Base-by-base conservation (phyloP, 2,888 invertebrate species). In the Ypsolopha sequella region DNA sequence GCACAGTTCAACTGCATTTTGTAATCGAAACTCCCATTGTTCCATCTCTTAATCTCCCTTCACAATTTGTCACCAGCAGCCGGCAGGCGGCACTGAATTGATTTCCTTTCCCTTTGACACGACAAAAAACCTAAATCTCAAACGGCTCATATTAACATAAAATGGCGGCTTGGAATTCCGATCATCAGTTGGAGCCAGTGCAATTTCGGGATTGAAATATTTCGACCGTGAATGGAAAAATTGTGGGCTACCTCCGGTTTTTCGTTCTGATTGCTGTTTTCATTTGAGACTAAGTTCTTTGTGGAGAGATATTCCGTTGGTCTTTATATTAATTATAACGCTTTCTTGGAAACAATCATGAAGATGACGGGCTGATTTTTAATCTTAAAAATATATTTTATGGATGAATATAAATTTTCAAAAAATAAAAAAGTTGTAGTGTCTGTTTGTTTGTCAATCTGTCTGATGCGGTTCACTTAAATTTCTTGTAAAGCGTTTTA, bases 161-260 rank as follows among this genome's bases (percentile, higher is more conserved):
- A 61, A 54, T 47, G 44, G 49, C 34, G 39, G 36, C 45, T 38
- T 33, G 38, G 34, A 49, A 39, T 49, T 48, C 39, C 49, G 33
- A 34, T n/a, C 41, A 11, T 11, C 4, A 46, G 7, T 4, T n/a
- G 47, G 34, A 35, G 34, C 35, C 46, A 36, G 7, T 47, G 47
- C 36, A 47, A 47, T 47, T 53, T 54, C 52, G 53, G 59, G 69
- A 73, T 74, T 72, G 63, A 58, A 70, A 47, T 55, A 59, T 53
- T 54, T 63, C 62, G 62, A 56, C 63, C 65, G 66, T 65, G 58
- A 70, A 65, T 56, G 56, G 54, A 62, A 62, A 59, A 64, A 52
- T 51, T 24, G 55, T 51, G 51, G 46, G 38, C 47, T 47, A 47
- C 52, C 43, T 38, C 55, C 56, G 61, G 66, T 64, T 65, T 50